Conservation (phyloP, 1,140 invertebrate species). For the Colletes gigas region DNA sequence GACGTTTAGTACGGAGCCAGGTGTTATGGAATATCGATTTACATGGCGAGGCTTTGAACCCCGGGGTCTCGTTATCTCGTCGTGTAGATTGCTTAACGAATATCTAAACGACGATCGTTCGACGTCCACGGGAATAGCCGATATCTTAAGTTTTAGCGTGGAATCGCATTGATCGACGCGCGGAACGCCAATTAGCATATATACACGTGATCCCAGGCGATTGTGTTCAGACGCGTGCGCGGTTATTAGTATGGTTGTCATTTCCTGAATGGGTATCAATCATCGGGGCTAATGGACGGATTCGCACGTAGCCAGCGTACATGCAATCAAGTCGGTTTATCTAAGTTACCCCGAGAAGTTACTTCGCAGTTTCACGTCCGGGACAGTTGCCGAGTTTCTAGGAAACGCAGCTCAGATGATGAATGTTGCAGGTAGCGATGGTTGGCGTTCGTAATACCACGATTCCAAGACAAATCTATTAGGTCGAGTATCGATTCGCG, state of each 20-base stretch:
- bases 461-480: too few relatives aligned
- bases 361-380: background rate
- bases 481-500: too few relatives aligned
- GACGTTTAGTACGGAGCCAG: background rate
- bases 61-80: constrained; percentile 16
- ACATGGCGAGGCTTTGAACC: too few relatives aligned
- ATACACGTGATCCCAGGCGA: background rate
- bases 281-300: background rate
- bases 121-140: background rate
- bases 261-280: constrained; percentile 8
- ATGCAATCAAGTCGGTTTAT: background rate
- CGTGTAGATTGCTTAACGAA: background rate
- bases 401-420: background rate
- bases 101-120: constrained; percentile 31
- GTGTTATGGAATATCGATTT: constrained; percentile 20
- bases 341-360: constrained; percentile 7
- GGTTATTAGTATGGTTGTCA: constrained; percentile 12
- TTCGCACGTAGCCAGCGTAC: background rate
- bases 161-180: background rate
- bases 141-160: constrained; percentile 5
- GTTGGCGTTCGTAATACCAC: too few relatives aligned
- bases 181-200: constrained; percentile 5
- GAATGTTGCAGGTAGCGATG: background rate
- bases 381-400: constrained; percentile 6
- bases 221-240: background rate